Evolutionary conservation across 2,113 vertebrate genomes (phyloP).

Genomic region (Salminus brasiliensis): DNA sequence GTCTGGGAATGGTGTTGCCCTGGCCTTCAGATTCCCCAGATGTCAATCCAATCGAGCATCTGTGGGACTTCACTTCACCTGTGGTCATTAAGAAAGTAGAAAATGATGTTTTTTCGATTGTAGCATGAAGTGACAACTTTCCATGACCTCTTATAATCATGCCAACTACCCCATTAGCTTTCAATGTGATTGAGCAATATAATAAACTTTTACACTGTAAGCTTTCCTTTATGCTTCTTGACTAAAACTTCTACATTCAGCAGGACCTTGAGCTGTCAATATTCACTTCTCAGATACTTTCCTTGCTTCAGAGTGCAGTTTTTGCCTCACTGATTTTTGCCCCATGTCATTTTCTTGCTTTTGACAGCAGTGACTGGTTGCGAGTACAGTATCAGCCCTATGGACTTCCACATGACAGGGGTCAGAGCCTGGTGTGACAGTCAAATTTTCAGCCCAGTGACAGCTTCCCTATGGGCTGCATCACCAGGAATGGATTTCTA

Average conservation of each 20-base stretch:
- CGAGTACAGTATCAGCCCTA: conserved; percentile 28
- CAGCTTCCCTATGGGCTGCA: conserved; percentile 38
- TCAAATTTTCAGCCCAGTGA: conserved; percentile 46
- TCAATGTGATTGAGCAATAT: no score
- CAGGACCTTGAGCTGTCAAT: background rate
- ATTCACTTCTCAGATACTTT: conserved; percentile 16
- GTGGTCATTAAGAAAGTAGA: no score
- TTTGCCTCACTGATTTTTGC: conserved; percentile 35
- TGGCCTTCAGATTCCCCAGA: no score
- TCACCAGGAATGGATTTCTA: conserved; percentile 18
- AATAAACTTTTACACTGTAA: no score
- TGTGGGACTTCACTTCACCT: no score
- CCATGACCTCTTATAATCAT: no score
- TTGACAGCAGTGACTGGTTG: conserved; percentile 27
- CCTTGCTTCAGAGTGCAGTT: conserved; percentile 1
- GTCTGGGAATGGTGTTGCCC: no score
- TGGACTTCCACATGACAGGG: conserved; percentile 51
- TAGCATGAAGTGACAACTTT: no score
- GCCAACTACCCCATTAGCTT: no score
- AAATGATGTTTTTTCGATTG: no score
- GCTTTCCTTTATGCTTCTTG: no score
- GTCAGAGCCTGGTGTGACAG: conserved; percentile 51
- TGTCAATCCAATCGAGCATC: no score
- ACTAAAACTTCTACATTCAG: background rate
- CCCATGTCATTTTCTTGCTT: conserved; percentile 23